These are phyloP conservation scores for Stegodyphus dumicola DNA, from an alignment of 1,140 invertebrate species.

Conservation along the genomic window DNA sequence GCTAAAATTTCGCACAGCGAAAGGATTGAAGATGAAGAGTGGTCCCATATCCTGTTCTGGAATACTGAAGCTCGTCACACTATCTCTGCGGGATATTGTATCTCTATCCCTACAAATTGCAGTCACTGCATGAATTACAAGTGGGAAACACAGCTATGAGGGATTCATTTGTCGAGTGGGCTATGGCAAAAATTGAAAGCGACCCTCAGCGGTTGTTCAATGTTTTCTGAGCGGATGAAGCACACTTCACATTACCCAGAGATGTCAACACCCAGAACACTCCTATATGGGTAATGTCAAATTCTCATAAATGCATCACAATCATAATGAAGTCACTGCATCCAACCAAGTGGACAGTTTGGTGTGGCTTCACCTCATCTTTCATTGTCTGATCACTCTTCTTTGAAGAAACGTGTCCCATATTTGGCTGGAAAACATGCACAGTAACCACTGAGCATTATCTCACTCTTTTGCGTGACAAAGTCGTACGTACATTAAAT, in stretches of 20 bases:
- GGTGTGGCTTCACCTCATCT: neutral
- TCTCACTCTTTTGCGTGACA: neutral
- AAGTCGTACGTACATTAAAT: neutral
- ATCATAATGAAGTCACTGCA: neutral
- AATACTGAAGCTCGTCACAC: neutral
- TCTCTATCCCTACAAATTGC: conserved; percentile 1
- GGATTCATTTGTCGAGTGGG: neutral
- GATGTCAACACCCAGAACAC: conserved; percentile 10
- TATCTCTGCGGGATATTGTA: neutral
- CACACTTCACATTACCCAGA: neutral
- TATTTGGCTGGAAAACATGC: neutral
- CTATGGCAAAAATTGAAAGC: neutral
- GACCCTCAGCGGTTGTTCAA: neutral
- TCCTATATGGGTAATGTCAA: neutral
- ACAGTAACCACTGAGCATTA: neutral
- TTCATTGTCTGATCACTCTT: neutral
- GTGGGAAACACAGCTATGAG: neutral
- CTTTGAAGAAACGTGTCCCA: neutral
- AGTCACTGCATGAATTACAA: conserved; percentile 1
- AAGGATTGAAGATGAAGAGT: neutral
- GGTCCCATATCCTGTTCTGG: neutral
- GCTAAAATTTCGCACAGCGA: neutral
- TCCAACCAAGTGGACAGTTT: neutral
- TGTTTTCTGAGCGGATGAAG: neutral
- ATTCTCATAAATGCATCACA: neutral